Evolutionary conservation across 2,888 invertebrate genomes (phyloP).

Genomic region (Drosophila borborema): DNA sequence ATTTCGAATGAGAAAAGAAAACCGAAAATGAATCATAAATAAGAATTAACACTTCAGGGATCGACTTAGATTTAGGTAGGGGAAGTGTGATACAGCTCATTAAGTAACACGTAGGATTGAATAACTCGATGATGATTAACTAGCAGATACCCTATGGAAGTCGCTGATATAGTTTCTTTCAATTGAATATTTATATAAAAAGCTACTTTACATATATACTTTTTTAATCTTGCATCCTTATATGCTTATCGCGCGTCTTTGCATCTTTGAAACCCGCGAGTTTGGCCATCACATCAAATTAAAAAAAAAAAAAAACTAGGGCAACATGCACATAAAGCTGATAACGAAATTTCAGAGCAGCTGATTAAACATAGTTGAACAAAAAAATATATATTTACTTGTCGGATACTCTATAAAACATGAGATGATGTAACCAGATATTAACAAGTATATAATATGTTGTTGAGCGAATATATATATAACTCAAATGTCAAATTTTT

Average conservation of each 20-base stretch:
- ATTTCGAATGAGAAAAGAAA: conserved; percentile 18
- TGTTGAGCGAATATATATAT: no score
- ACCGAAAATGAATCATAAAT: conserved; percentile 1
- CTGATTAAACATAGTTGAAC: conserved; percentile 60
- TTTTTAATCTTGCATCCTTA: conserved; percentile 1
- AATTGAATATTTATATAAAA: neutral
- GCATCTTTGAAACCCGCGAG: conserved; percentile 5
- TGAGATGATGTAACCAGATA: neutral
- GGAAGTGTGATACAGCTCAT: neutral
- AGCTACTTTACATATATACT: neutral
- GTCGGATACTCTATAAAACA: neutral
- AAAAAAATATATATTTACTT: conserved; percentile 4
- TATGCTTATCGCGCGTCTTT: conserved; percentile 2
- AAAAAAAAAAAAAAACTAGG: conserved; percentile 70
- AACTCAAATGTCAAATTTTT: no score
- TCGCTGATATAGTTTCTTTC: neutral
- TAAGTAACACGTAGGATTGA: neutral
- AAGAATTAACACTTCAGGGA: conserved; percentile 13
- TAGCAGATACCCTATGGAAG: neutral
- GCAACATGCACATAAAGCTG: conserved; percentile 58
- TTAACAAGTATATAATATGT: neutral
- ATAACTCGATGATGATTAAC: neutral
- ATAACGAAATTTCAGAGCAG: conserved; percentile 46
- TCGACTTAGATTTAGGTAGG: conserved; percentile 1
- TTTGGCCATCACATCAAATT: conserved; percentile 32